These are phyloP conservation scores for Cheilosia soror DNA, from an alignment of 2,888 invertebrate species.

Conservation along the genomic window DNA sequence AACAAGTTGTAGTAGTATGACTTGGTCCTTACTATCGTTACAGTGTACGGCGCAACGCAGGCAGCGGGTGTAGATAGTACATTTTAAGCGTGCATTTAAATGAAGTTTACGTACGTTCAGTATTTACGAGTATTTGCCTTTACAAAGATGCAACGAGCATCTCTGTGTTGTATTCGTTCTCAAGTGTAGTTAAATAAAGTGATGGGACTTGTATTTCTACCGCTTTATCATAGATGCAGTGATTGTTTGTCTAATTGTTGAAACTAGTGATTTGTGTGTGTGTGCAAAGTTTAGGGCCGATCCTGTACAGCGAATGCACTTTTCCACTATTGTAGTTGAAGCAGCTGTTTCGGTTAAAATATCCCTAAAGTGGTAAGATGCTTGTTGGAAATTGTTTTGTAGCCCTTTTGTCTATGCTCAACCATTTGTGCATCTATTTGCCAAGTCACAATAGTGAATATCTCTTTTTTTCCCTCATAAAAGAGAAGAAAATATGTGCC, in stretches of 20 bases:
- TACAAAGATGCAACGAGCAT: neutral
- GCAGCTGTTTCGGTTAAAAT: conserved; percentile 41
- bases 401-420: neutral
- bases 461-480: neutral
- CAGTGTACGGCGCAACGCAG: conserved; percentile 47
- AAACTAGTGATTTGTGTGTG: conserved; percentile 37
- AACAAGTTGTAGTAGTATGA: conserved; percentile 76
- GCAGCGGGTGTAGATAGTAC: conserved; percentile 46
- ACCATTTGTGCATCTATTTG: neutral
- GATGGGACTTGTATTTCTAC: conserved; percentile 18
- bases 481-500: conserved; percentile 6
- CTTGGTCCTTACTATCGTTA: conserved; percentile 69
- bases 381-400: neutral
- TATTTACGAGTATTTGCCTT: conserved; percentile 7
- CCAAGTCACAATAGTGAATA: conserved; percentile 4
- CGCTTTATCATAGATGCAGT: conserved; percentile 13
- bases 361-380: conserved; percentile 47
- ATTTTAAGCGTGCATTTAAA: conserved; percentile 30
- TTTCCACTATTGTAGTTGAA: conserved; percentile 1
- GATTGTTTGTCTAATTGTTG: conserved; percentile 2
- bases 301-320: neutral
- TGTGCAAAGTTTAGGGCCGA: neutral
- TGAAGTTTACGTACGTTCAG: conserved; percentile 34
- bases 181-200: conserved; percentile 33
- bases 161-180: conserved; percentile 11